Percentiles rank a stretch among this genome's conserved stretches.
These are phyloP conservation scores for Gallirallus australis DNA, from an alignment of 2,797 vertebrate genomes.

Conservation along the genomic window DNA sequence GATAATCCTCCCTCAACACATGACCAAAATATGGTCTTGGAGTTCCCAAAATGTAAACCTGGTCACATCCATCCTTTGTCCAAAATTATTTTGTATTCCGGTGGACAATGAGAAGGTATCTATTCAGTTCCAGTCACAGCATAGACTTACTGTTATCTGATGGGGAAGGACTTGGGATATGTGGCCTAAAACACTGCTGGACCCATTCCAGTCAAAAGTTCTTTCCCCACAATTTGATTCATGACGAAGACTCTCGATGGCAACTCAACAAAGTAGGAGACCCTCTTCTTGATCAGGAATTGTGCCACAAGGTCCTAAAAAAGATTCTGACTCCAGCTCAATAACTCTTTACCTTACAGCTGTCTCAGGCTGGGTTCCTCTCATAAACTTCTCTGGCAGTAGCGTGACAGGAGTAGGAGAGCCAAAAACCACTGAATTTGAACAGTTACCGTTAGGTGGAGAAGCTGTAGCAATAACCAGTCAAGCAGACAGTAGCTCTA, in stretches of 20 bases:
- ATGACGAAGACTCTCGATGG: neutral
- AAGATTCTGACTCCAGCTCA: neutral
- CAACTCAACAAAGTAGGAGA: rapidly evolving
- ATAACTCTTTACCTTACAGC: neutral
- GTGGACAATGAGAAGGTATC: neutral
- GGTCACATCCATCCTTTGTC: neutral
- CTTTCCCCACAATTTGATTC: neutral
- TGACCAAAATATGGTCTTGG: neutral
- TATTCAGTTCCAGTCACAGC: neutral
- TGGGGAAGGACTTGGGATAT: neutral
- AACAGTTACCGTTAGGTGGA: neutral
- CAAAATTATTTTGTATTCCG: neutral
- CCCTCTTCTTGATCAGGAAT: neutral
- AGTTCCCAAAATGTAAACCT: neutral
- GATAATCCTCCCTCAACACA: neutral
- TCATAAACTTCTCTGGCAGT: neutral
- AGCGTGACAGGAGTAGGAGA: neutral
- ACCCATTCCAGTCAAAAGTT: neutral
- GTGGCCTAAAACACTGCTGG: neutral
- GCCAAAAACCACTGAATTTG: neutral
- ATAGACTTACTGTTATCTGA: neutral
- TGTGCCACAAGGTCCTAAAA: neutral
- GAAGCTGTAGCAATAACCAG: neutral
- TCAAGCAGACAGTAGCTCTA: neutral
- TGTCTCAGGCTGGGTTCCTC: neutral